These are phyloP conservation scores for Acanthosoma haemorrhoidale DNA, from an alignment of 2,888 invertebrate genomes.

Conservation along the genomic window DNA sequence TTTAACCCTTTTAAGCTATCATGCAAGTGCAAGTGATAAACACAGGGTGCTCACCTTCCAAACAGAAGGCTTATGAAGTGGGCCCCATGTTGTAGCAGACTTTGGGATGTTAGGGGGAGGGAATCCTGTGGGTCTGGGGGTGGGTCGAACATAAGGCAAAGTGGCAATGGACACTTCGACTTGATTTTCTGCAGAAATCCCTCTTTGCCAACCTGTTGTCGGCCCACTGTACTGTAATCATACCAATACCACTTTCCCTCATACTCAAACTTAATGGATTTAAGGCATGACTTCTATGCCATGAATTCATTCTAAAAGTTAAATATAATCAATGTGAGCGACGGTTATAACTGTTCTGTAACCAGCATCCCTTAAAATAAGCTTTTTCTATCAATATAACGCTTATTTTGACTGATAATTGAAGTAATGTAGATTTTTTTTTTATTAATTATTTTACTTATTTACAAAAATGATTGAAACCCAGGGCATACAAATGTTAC, in stretches of 20 bases:
- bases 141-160: constrained; percentile 38
- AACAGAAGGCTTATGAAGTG: constrained; percentile 58
- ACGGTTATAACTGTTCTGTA: background rate
- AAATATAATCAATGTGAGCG: background rate
- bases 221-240: constrained; percentile 42
- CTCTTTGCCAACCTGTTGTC: constrained; percentile 48
- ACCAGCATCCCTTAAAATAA: constrained; percentile 5
- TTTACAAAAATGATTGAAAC: too few relatives aligned
- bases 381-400: too few relatives aligned
- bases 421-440: too few relatives aligned
- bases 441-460: too few relatives aligned
- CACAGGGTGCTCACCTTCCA: constrained; percentile 55
- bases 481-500: too few relatives aligned
- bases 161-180: constrained; percentile 35
- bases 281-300: background rate
- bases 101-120: constrained; percentile 55
- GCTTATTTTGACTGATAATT: too few relatives aligned
- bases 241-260: constrained; percentile 31
- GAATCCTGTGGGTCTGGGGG: constrained; percentile 48
- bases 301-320: background rate
- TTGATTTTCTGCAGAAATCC: constrained; percentile 39
- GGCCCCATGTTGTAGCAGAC: constrained; percentile 59
- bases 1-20: constrained; percentile 14
- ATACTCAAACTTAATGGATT: constrained; percentile 17
- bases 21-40: constrained; percentile 28